phyloP scores from a whole-genome alignment of 2,888 invertebrate species.

The Dromius quadrimaculatus region DNA sequence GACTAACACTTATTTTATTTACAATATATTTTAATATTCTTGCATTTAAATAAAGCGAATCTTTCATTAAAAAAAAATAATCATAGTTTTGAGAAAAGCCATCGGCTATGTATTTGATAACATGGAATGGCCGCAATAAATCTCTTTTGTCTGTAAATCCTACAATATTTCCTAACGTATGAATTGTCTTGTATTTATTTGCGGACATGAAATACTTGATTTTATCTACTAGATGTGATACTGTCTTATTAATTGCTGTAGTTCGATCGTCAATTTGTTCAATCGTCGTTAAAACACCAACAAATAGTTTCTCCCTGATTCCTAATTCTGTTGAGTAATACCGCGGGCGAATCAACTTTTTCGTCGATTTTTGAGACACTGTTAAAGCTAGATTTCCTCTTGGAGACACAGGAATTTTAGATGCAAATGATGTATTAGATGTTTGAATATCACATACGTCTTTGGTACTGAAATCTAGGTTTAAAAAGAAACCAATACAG shows the following conservation, averaged over 20 bases:
- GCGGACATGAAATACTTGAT: slow-evolving; percentile 71
- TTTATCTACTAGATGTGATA: slow-evolving; percentile 86
- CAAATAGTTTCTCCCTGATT: slow-evolving; percentile 88
- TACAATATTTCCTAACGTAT: slow-evolving; percentile 75
- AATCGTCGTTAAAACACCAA: slow-evolving; percentile 85
- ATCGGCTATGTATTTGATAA: slow-evolving; percentile 89
- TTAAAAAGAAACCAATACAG: slow-evolving; percentile 70
- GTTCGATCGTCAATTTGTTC: slow-evolving; percentile 80
- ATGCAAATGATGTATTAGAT: slow-evolving; percentile 47
- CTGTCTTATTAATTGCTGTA: slow-evolving; percentile 88
- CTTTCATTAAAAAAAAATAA: slow-evolving; percentile 90
- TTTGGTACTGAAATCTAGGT: slow-evolving; percentile 68
- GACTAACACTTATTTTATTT: slow-evolving; percentile 83
- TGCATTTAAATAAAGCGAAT: slow-evolving; percentile 87
- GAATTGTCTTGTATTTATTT: slow-evolving; percentile 63
- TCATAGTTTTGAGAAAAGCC: slow-evolving; percentile 92
- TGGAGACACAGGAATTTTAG: slow-evolving; percentile 53
- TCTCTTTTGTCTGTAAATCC: slow-evolving; percentile 86
- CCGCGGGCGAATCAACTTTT: slow-evolving; percentile 83
- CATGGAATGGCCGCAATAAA: slow-evolving; percentile 86
- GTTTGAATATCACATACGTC: slow-evolving; percentile 62
- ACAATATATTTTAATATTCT: slow-evolving; percentile 79
- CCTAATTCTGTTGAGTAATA: slow-evolving; percentile 97
- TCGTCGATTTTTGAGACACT: slow-evolving; percentile 65
- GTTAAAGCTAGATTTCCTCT: slow-evolving; percentile 55